These are phyloP conservation scores for Deroplatys truncata DNA, from an alignment of 2,888 invertebrate genomes.

Conservation along the genomic window DNA sequence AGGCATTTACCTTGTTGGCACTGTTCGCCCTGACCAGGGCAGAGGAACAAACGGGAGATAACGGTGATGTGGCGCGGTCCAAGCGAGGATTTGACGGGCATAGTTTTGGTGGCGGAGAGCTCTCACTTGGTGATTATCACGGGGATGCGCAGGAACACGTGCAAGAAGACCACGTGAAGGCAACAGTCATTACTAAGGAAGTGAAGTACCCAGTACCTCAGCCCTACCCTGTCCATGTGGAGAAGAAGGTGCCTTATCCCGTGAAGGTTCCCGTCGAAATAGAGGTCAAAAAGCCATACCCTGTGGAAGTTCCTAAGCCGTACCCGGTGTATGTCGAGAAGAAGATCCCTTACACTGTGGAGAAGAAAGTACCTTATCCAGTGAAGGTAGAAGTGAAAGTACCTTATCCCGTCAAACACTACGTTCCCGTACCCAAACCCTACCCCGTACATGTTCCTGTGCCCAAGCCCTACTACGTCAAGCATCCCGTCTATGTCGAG, in stretches of 20 bases:
- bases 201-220: conserved; percentile 37
- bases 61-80: neutral
- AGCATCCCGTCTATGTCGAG: conserved; percentile 31
- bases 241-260: conserved; percentile 40
- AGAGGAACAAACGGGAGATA: neutral
- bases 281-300: conserved; percentile 65
- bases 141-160: neutral
- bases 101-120: neutral
- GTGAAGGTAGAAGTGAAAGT: conserved; percentile 41
- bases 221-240: conserved; percentile 41
- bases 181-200: conserved; percentile 28
- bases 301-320: conserved; percentile 49
- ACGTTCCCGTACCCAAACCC: conserved; percentile 42
- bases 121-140: neutral
- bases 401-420: conserved; percentile 41
- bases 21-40: neutral
- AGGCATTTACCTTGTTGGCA: neutral
- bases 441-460: conserved; percentile 29
- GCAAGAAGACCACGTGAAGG: conserved; percentile 20
- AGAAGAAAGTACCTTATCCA: conserved; percentile 42
- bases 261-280: conserved; percentile 50
- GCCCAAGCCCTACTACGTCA: conserved; percentile 10
- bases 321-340: conserved; percentile 44
- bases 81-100: neutral
- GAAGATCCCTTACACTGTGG: conserved; percentile 53